Conservation (phyloP, 2,797 vertebrate species). For the Cuculus canorus region DNA sequence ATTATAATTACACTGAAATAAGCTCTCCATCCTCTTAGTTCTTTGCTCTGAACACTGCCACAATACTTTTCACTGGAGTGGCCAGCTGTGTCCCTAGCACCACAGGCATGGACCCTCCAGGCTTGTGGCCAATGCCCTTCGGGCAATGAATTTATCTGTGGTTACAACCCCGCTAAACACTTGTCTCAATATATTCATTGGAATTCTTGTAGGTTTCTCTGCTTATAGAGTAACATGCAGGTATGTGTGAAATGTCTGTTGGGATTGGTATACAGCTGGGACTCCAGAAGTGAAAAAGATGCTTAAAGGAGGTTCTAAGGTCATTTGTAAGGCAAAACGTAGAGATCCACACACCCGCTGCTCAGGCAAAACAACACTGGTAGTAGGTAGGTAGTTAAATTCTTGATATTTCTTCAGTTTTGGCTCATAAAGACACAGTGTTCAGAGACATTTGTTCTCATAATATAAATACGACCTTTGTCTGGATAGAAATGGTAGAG, state of each 20-base stretch:
- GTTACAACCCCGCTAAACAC: not conserved
- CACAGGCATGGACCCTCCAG: not conserved
- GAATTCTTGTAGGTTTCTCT: not conserved
- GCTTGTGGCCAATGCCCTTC: not conserved
- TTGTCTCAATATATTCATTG: not conserved
- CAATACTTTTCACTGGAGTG: not conserved
- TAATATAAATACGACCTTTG: not conserved
- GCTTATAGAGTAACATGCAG: not conserved
- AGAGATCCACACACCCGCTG: not conserved
- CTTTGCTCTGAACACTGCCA: not conserved
- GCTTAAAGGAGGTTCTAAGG: not conserved
- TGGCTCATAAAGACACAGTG: not conserved
- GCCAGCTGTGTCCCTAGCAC: not conserved
- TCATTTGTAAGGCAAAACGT: not conserved
- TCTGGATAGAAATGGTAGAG: not conserved
- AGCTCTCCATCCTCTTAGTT: not conserved
- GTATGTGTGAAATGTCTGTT: not conserved
- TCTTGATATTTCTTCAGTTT: not conserved
- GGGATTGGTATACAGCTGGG: not conserved
- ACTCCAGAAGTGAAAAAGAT: not conserved
- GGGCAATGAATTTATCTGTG: not conserved
- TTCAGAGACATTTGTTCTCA: not conserved
- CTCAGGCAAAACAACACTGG: not conserved
- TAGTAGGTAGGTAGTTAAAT: not conserved
- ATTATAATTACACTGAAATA: conserved; percentile 54